phyloP scores from a whole-genome alignment of 2,888 invertebrate species.

The Coelopa pilipes region DNA sequence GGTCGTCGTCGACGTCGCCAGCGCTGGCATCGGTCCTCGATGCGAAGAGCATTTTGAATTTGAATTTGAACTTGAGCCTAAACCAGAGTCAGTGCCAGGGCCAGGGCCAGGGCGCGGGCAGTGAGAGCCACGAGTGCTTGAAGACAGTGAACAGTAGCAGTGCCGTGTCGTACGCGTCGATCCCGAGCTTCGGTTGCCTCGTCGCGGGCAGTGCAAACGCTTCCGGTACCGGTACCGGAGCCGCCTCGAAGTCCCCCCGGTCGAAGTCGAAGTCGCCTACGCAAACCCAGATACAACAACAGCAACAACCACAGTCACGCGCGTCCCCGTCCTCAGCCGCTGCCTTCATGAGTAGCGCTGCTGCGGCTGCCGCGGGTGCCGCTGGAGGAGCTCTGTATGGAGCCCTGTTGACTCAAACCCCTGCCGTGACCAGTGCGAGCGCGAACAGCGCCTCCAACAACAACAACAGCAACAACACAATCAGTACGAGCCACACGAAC shows the following conservation, averaged over 20 bases:
- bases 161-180: conserved; percentile 74
- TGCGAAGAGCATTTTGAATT: neutral
- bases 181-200: conserved; percentile 80
- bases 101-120: neutral
- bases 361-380: conserved; percentile 77
- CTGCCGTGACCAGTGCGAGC: conserved; percentile 42
- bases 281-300: too few species aligned
- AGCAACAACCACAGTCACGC: neutral
- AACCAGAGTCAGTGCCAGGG: neutral
- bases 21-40: conserved; percentile 7
- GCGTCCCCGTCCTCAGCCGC: conserved; percentile 48
- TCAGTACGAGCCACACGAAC: conserved; percentile 42
- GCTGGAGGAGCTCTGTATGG: conserved; percentile 88
- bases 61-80: neutral
- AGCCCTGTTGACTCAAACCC: conserved; percentile 80
- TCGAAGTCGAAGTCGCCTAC: neutral
- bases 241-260: conserved; percentile 37
- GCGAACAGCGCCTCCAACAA: conserved; percentile 35
- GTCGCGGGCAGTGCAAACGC: conserved; percentile 68
- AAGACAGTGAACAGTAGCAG: conserved; percentile 25
- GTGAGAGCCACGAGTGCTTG: conserved; percentile 15
- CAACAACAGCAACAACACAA: conserved; percentile 38
- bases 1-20: conserved; percentile 35
- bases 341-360: conserved; percentile 77
- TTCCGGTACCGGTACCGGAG: neutral